Percentiles rank a stretch among this genome's conserved stretches.
phyloP scores from a whole-genome alignment of 1,140 invertebrate genomes.

The Druon quercuslanigerum region DNA sequence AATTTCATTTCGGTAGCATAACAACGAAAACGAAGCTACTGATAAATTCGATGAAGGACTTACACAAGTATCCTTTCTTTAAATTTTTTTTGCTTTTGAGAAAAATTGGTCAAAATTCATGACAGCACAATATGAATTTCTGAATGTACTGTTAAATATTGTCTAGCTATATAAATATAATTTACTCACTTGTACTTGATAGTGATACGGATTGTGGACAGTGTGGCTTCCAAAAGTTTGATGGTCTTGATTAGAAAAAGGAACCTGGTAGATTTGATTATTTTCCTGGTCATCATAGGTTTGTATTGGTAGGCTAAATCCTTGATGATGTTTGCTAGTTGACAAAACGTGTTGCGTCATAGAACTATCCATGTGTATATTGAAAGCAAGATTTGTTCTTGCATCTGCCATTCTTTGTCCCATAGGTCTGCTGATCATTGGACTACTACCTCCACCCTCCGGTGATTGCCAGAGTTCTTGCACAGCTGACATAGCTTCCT shows the following conservation, averaged over 20 bases:
- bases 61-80: background rate
- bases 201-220: slow-evolving; percentile 63
- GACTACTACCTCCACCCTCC: slow-evolving; percentile 32
- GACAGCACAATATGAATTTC: background rate
- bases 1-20: no score
- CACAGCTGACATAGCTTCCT: slow-evolving; percentile 74
- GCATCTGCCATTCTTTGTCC: slow-evolving; percentile 56
- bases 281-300: slow-evolving; percentile 68
- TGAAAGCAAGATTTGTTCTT: slow-evolving; percentile 68
- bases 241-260: slow-evolving; percentile 70
- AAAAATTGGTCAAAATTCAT: background rate
- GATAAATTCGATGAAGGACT: background rate
- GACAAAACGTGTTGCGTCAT: slow-evolving; percentile 76
- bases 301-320: slow-evolving; percentile 50
- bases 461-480: slow-evolving; percentile 66
- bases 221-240: slow-evolving; percentile 57
- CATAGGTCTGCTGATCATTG: slow-evolving; percentile 55
- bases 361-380: slow-evolving; percentile 79
- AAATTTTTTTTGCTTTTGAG: background rate
- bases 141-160: no score
- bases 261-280: slow-evolving; percentile 58
- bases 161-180: background rate
- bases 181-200: slow-evolving; percentile 59
- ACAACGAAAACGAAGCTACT: no score
- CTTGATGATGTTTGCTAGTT: slow-evolving; percentile 61